Conservation (phyloP, 2,888 invertebrate genomes). For the Gastrophysa polygoni region DNA sequence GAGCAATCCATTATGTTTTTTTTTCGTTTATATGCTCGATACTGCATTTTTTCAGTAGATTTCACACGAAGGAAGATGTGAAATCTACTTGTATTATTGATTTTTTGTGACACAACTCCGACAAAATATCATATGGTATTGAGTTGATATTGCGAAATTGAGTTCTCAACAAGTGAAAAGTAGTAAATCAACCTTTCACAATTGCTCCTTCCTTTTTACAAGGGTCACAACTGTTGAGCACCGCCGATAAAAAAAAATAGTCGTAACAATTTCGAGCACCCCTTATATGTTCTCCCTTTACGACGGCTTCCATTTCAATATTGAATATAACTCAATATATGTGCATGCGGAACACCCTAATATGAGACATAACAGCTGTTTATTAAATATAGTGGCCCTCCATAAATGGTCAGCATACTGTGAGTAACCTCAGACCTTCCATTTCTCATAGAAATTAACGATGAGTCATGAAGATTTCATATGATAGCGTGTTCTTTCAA, state of each 20-base stretch:
- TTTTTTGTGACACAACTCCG: too few species aligned
- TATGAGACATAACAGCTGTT: conserved; percentile 20
- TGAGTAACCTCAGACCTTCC: not conserved
- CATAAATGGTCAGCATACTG: not conserved
- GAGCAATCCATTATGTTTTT: too few species aligned
- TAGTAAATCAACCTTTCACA: not conserved
- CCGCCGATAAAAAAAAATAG: conserved; percentile 20
- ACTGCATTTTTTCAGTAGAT: too few species aligned
- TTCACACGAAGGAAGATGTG: too few species aligned
- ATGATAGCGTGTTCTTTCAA: too few species aligned
- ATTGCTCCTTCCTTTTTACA: not conserved
- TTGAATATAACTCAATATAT: conserved; percentile 41
- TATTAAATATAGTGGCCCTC: conserved; percentile 8
- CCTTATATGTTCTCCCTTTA: conserved; percentile 23
- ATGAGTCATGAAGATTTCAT: not conserved
- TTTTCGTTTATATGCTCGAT: too few species aligned
- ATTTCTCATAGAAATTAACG: not conserved
- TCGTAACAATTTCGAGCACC: conserved; percentile 21
- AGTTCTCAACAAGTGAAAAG: too few species aligned
- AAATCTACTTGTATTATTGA: too few species aligned
- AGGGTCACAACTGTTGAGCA: not conserved
- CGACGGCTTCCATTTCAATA: conserved; percentile 38
- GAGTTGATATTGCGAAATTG: too few species aligned
- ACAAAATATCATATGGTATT: too few species aligned
- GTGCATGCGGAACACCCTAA: conserved; percentile 14